Evolutionary conservation across 2,113 vertebrate genomes (phyloP).

Genomic region (Psilopogon haemacephalus): DNA sequence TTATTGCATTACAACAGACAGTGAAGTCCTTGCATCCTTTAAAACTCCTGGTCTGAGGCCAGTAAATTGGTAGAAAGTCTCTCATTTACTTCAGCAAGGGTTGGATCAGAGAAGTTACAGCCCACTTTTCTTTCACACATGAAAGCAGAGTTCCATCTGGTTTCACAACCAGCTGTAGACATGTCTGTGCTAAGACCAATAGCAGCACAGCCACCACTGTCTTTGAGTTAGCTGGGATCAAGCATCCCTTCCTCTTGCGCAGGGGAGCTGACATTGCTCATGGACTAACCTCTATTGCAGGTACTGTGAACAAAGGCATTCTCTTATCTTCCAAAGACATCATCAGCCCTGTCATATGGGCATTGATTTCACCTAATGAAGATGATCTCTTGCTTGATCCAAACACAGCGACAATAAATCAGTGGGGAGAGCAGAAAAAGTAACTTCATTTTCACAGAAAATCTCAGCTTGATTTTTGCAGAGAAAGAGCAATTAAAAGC

Average conservation of each 20-base stretch:
- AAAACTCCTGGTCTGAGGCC: background rate
- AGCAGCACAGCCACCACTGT: accelerated
- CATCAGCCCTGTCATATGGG: accelerated
- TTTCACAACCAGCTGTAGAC: background rate
- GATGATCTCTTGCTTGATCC: background rate
- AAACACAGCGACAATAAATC: background rate
- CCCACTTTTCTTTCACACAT: background rate
- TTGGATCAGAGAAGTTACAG: background rate
- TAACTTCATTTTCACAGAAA: background rate
- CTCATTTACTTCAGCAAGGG: accelerated
- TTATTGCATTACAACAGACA: background rate
- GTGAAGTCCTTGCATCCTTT: background rate
- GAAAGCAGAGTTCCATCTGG: background rate
- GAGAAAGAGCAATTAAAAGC: background rate
- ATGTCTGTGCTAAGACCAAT: background rate
- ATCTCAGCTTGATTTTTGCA: background rate
- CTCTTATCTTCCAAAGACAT: background rate
- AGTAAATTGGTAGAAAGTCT: background rate
- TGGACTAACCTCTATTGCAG: background rate
- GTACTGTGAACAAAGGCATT: background rate
- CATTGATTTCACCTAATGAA: background rate
- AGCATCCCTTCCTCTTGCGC: background rate
- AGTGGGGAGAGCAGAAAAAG: background rate
- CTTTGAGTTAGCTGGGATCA: accelerated
- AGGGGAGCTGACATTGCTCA: background rate